Evolutionary conservation across 2,797 vertebrate genomes (phyloP).

Genomic region (Arctocebus calabarensis): DNA sequence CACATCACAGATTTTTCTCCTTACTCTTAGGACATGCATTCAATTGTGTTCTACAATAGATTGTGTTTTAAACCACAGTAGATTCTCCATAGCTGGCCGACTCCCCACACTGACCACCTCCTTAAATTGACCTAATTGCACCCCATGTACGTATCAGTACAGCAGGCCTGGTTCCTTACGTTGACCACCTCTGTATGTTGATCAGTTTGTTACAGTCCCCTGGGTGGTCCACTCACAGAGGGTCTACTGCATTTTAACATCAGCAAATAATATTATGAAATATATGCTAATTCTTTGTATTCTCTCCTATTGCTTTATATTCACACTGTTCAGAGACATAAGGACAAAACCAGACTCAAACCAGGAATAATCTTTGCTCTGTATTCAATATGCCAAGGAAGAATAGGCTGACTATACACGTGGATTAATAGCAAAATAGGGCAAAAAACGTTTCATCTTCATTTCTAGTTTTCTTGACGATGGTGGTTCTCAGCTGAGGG

Average conservation of each 20-base stretch:
- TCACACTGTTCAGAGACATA: neutral
- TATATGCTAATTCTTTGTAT: neutral
- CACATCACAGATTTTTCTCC: neutral
- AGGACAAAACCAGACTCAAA: neutral
- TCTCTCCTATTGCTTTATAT: neutral
- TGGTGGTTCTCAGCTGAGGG: neutral
- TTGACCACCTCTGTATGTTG: no score
- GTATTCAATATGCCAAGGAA: neutral
- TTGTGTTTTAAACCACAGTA: neutral
- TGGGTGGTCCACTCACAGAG: no score
- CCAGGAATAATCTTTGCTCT: neutral
- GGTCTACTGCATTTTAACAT: neutral
- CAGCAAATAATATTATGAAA: constrained; percentile 1
- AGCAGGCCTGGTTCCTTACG: no score
- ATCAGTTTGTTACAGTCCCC: no score
- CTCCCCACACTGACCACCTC: no score
- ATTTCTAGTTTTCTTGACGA: neutral
- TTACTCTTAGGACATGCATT: neutral
- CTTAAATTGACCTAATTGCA: no score
- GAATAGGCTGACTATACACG: neutral
- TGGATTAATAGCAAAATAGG: neutral
- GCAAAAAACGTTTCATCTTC: neutral
- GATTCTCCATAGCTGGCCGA: no score
- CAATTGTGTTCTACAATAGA: neutral
- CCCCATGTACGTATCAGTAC: no score